Evolutionary conservation across 1,140 invertebrate species (phyloP), one percentile per base, ranked within the genome.

Genomic region (Bicyclus anynana): DNA sequence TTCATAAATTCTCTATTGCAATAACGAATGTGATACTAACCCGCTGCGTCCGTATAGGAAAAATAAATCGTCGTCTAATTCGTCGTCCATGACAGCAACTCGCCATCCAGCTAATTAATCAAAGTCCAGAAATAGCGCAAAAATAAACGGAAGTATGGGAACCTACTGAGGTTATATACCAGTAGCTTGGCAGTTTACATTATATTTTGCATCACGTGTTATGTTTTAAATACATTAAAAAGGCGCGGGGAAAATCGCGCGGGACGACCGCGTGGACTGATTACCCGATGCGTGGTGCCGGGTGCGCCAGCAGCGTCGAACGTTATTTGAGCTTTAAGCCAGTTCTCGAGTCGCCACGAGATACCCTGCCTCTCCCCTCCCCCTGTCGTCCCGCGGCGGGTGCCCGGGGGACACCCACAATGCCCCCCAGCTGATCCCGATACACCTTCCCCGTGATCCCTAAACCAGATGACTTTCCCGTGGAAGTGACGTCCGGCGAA

Each of bases 61-160:
- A 80, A 74, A 74, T 59, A 78, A 69, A 65, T 77, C 74, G 60
- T 82, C 73, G 53, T 76, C 77, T 79, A 80, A 80, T 73, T 84
- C 64, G 54, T 62, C 52, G 59, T 66, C 75, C 77, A 82, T 84
- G 51, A 72, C 67, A 63, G 65, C 67, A 67, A 74, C 55, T 63
- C 72, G 62, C 68, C 67, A 70, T 72, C 64, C 68, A 77, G 67
- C 55, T 64, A 47, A 47, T 42, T 55, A 33, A 44, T 44, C 7
- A 16, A 53, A 35, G 35, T 42, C 16, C 49, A 37, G 27, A 18
- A 52, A 37, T 26, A 33, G 10, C n/a, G n/a, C n/a, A n/a, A n/a
- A n/a, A n/a, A n/a, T n/a, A n/a, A n/a, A n/a, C n/a, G n/a, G n/a
- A n/a, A n/a, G n/a, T n/a, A 14, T 40, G 55, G 21, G 46, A 40